phyloP scores from a whole-genome alignment of 2,113 vertebrate species.

The Benitochromis conjunctus region DNA sequence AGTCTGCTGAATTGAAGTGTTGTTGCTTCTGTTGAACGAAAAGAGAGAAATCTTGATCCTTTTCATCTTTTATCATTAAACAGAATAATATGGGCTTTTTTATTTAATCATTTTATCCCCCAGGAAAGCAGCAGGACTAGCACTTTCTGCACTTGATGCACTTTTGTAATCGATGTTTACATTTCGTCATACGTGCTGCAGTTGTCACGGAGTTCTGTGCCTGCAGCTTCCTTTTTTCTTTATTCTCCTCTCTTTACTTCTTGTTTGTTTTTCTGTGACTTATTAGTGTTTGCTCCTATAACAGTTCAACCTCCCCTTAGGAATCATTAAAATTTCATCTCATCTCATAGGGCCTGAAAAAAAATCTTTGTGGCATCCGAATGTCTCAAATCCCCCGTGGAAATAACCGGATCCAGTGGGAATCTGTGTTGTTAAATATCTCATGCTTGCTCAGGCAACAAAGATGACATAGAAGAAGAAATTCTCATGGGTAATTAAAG shows the following conservation, averaged over 20 bases:
- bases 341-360: background rate
- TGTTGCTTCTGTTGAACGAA: background rate
- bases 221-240: background rate
- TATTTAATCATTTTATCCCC: background rate
- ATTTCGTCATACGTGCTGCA: background rate
- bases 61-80: background rate
- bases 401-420: slow-evolving; percentile 9
- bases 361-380: background rate
- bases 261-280: slow-evolving; percentile 34
- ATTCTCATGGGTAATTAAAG: background rate
- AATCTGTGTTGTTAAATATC: slow-evolving; percentile 22
- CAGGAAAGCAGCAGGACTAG: background rate
- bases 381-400: slow-evolving; percentile 39
- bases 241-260: background rate
- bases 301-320: slow-evolving; percentile 13
- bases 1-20: background rate
- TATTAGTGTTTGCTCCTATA: slow-evolving; percentile 30
- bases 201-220: background rate
- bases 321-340: slow-evolving; percentile 41
- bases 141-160: background rate
- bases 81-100: background rate
- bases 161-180: background rate
- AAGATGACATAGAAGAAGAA: background rate
- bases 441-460: slow-evolving; percentile 8
- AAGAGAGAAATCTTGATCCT: background rate